phyloP scores from a whole-genome alignment of 2,797 vertebrate species.

The Huso huso region DNA sequence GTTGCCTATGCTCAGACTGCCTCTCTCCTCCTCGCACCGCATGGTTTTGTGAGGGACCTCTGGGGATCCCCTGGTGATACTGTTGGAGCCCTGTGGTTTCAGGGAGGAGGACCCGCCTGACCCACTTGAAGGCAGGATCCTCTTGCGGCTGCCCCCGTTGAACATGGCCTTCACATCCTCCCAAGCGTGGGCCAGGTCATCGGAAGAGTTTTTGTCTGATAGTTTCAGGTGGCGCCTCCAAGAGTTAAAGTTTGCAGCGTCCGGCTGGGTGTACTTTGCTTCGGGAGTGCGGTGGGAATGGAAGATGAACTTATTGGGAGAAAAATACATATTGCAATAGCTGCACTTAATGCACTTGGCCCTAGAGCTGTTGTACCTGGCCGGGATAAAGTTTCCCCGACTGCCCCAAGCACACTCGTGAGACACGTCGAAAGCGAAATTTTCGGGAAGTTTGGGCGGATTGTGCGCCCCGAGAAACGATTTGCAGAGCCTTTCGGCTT shows the following conservation, averaged over 20 bases:
- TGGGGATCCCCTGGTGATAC: slow-evolving; percentile 42
- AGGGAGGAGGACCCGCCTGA: slow-evolving; percentile 49
- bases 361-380: slow-evolving; percentile 81
- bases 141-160: slow-evolving; percentile 86
- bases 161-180: slow-evolving; percentile 98
- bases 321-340: slow-evolving; percentile 86
- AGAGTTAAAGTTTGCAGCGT: slow-evolving; percentile 85
- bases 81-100: slow-evolving; percentile 49
- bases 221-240: slow-evolving; percentile 83
- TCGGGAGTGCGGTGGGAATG: slow-evolving; percentile 81
- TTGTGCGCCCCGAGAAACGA: slow-evolving; percentile 80
- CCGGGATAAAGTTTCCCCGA: slow-evolving; percentile 80
- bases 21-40: slow-evolving; percentile 53
- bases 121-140: slow-evolving; percentile 73
- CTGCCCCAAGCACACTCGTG: slow-evolving; percentile 83
- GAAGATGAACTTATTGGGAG: slow-evolving; percentile 86
- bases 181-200: slow-evolving; percentile 83
- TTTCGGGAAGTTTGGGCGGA: slow-evolving; percentile 79
- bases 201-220: slow-evolving; percentile 66
- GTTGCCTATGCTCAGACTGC: slow-evolving; percentile 38
- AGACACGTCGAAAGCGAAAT: slow-evolving; percentile 81
- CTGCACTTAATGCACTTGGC: slow-evolving; percentile 87
- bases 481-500: slow-evolving; percentile 83
- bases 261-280: slow-evolving; percentile 83
- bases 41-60: slow-evolving; percentile 58